Base-by-base conservation (phyloP, 1,140 invertebrate species). In the Paraescarpia echinospica region DNA sequence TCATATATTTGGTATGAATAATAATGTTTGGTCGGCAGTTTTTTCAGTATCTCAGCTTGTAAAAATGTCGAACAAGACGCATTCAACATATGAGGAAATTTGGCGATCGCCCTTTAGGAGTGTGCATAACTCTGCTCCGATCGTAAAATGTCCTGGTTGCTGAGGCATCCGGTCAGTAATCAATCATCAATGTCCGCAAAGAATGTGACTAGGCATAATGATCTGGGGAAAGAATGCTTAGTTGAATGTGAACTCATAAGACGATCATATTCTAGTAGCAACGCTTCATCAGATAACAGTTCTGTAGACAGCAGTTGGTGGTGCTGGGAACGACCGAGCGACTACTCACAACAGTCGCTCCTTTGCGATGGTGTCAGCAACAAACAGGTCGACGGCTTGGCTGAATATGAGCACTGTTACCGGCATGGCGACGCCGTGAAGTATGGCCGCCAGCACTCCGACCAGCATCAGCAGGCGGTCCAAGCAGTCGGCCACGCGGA, bases 401-500 rank as follows among this genome's bases (percentile, higher is more conserved):
- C 90, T 18, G n/a, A 90, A 31, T 4, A 90, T 33, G n/a, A n/a
- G 18, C 18, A 90, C 34, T 22, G 34, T 22, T 4, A 90, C 35
- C n/a, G 34, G 90, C 34, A 90, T 90, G 90, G 90, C 90, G n/a
- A n/a, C 35, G 90, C 90, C 90, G 90, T 90, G 90, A 34, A 90
- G 18, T 31, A 90, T 41, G 18, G 90, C 90, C 18, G 35, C 34
- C 90, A 90, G 34, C 14, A 90, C 34, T 34, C 90, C 90, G 18
- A 90, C 90, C 90, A 90, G n/a, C 90, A 90, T 90, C 34, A 90
- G 6, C 90, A 90, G n/a, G 8, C n/a, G 4, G n/a, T 90, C 90
- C 35, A 41, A 14, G 18, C 90, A 35, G 90, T 90, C 90, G 34
- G 90, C 90, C 90, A 90, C n/a, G 34, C 90, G 90, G n/a, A 90